These are phyloP conservation scores for Sprattus sprattus DNA, from an alignment of 2,113 vertebrate species.

Conservation along the genomic window DNA sequence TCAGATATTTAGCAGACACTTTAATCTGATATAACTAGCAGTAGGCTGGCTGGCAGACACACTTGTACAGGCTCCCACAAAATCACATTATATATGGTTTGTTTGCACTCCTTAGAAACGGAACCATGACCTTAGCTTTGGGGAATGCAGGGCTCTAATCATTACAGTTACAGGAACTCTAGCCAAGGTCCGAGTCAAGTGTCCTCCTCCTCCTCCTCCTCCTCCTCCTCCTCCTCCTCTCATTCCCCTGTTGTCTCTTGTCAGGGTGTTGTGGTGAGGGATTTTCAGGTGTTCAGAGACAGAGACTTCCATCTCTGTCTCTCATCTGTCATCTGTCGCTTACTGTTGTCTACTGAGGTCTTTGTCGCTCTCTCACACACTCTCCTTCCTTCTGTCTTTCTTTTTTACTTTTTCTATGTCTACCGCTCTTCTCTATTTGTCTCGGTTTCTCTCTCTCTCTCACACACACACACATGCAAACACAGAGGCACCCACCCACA, in stretches of 20 bases:
- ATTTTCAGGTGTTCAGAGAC: neutral
- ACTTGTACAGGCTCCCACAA: neutral
- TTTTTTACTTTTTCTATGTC: neutral
- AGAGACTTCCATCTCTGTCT: neutral
- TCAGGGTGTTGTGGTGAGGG: neutral
- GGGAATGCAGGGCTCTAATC: neutral
- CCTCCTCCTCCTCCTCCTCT: neutral
- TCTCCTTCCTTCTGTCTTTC: neutral
- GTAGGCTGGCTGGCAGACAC: neutral
- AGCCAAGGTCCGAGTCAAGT: slow-evolving; percentile 6
- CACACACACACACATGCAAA: neutral
- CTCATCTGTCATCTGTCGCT: neutral
- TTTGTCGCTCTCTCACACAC: neutral
- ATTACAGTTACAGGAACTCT: neutral
- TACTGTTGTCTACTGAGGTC: neutral
- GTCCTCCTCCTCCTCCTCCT: neutral
- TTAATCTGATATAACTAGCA: neutral
- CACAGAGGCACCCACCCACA: neutral
- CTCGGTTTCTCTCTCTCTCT: neutral
- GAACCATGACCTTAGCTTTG: neutral
- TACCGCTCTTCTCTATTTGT: neutral
- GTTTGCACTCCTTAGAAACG: neutral
- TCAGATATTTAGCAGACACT: neutral
- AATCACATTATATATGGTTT: no score
- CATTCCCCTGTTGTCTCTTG: neutral